Evolutionary conservation across 2,888 invertebrate species (phyloP).

Genomic region (Dolichopus griseipennis): DNA sequence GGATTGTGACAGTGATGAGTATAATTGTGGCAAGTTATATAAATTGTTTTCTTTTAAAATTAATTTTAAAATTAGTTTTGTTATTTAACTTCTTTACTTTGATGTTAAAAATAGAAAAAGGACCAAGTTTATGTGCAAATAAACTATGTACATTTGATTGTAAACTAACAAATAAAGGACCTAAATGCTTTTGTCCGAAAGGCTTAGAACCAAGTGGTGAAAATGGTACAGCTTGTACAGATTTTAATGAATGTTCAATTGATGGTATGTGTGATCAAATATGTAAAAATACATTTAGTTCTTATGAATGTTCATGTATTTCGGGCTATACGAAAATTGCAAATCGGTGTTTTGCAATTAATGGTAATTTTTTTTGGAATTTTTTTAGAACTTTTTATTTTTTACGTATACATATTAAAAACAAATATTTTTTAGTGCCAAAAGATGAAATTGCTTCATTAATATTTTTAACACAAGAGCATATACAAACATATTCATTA

Average conservation of each 20-base stretch:
- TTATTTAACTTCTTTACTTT: too few species aligned
- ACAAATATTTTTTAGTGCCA: slow-evolving; percentile 49
- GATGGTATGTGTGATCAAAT: slow-evolving; percentile 65
- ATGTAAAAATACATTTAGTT: slow-evolving; percentile 59
- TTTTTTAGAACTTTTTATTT: slow-evolving; percentile 16
- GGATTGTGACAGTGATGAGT: slow-evolving; percentile 43
- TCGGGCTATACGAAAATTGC: slow-evolving; percentile 56
- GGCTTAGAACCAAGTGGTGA: slow-evolving; percentile 53
- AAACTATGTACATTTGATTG: slow-evolving; percentile 59
- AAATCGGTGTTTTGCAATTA: slow-evolving; percentile 56
- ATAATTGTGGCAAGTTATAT: slow-evolving; percentile 35
- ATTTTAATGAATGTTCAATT: slow-evolving; percentile 67
- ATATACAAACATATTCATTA: slow-evolving; percentile 54
- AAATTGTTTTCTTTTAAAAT: background rate
- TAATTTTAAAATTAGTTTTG: too few species aligned
- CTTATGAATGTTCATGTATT: slow-evolving; percentile 64
- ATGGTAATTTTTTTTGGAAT: slow-evolving; percentile 49
- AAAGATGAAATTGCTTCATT: slow-evolving; percentile 53
- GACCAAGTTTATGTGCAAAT: slow-evolving; percentile 42
- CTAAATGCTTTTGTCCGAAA: slow-evolving; percentile 63
- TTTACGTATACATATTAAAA: slow-evolving; percentile 9
- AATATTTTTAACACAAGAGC: slow-evolving; percentile 57
- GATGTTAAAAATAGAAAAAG: background rate
- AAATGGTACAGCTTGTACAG: slow-evolving; percentile 54
- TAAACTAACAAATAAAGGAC: slow-evolving; percentile 59